Evolutionary conservation across 2,888 invertebrate genomes (phyloP).

Genomic region (Uropetala carovei): DNA sequence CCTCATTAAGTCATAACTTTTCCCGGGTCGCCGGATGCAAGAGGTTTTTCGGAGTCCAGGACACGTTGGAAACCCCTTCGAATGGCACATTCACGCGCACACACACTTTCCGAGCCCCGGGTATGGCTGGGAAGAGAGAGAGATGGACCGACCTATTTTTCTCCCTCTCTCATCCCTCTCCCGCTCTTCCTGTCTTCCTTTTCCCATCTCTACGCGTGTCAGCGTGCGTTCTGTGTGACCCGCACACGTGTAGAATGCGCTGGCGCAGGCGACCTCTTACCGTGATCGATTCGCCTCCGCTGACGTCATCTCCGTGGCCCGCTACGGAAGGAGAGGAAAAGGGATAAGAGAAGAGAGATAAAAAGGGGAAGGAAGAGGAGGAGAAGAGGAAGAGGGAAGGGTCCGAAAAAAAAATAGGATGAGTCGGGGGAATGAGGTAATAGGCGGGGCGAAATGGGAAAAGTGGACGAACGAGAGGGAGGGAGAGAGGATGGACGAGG

Average conservation of each 20-base stretch:
- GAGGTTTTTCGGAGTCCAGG: too few species aligned
- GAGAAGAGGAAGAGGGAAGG: background rate
- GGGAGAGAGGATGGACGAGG: too few species aligned
- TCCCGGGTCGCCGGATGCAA: background rate
- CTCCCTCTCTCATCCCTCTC: too few species aligned
- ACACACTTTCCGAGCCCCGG: background rate
- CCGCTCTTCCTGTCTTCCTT: background rate
- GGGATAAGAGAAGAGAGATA: background rate
- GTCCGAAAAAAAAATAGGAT: background rate
- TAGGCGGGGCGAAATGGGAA: background rate
- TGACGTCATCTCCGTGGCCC: constrained; percentile 24
- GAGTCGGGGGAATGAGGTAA: background rate
- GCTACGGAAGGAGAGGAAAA: background rate
- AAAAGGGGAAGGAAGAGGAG: background rate
- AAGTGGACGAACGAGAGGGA: background rate
- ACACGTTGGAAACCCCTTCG: background rate
- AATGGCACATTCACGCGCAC: background rate
- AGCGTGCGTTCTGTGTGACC: background rate
- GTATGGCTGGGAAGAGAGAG: background rate
- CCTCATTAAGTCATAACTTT: background rate
- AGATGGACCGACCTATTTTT: too few species aligned
- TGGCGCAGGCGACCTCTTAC: background rate
- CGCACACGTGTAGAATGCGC: background rate
- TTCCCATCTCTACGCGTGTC: background rate
- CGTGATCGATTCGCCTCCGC: constrained; percentile 3